phyloP scores from a whole-genome alignment of 2,797 vertebrate species.

The Cottoperca gobio region DNA sequence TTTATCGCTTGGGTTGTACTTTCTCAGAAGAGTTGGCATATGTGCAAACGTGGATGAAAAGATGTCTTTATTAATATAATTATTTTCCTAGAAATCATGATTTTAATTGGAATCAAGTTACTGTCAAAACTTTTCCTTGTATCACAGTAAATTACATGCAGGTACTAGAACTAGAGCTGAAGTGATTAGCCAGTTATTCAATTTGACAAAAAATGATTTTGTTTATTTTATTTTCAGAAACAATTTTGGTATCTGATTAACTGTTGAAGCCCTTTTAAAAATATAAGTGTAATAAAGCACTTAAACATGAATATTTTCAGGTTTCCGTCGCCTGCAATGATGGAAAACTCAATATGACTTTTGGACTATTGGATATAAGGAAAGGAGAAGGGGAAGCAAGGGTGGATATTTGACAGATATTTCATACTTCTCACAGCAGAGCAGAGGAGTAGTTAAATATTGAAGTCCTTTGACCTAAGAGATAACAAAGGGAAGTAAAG shows the following conservation, averaged over 20 bases:
- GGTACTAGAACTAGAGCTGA: background rate
- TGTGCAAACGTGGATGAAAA: background rate
- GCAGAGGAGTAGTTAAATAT: no score
- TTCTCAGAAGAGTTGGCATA: background rate
- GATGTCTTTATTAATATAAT: background rate
- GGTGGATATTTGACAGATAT: no score
- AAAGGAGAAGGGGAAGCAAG: no score
- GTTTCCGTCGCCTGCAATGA: background rate
- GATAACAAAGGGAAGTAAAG: no score
- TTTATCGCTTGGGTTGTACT: background rate
- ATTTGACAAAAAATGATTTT: background rate
- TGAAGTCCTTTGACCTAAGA: no score
- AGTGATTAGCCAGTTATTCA: no score
- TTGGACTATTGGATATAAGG: background rate
- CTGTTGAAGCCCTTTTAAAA: no score
- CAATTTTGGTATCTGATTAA: background rate
- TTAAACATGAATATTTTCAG: background rate
- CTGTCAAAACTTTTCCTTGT: background rate
- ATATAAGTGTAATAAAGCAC: background rate
- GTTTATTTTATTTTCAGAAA: background rate
- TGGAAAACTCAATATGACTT: background rate
- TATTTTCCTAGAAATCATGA: background rate
- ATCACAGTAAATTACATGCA: background rate
- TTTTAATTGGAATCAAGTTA: background rate
- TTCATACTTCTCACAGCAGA: no score